These are phyloP conservation scores for Dendropsophus ebraccatus DNA, from an alignment of 2,113 vertebrate species.

Conservation along the genomic window DNA sequence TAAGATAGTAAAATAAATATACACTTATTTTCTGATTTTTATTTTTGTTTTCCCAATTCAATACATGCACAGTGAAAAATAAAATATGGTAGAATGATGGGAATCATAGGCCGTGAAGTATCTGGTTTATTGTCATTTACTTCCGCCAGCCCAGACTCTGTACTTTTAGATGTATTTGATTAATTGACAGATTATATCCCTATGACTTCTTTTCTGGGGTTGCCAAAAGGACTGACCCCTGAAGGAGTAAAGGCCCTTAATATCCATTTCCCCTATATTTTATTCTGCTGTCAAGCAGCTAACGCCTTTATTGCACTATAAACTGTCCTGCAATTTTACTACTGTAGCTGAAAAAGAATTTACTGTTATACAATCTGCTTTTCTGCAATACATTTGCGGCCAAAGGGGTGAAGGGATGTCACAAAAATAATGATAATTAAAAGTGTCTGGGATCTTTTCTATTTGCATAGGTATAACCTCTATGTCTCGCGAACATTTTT, in stretches of 20 bases:
- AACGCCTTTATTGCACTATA: conserved; percentile 60
- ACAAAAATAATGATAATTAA: conserved; percentile 60
- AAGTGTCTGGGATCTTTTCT: conserved; percentile 52
- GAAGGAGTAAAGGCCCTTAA: conserved; percentile 51
- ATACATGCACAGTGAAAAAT: background rate
- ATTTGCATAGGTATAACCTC: conserved; percentile 58
- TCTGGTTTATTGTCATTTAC: conserved; percentile 24
- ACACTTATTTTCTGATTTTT: background rate
- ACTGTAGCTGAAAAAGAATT: conserved; percentile 56
- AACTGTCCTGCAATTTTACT: conserved; percentile 57
- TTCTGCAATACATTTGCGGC: conserved; percentile 54
- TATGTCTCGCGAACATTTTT: conserved; percentile 62
- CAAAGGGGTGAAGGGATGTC: conserved; percentile 53
- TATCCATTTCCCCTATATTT: conserved; percentile 57
- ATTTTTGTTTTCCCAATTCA: background rate
- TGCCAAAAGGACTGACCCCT: conserved; percentile 55
- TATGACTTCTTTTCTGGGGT: conserved; percentile 37
- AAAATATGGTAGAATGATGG: background rate
- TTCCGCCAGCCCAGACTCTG: background rate
- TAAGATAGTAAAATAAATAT: background rate
- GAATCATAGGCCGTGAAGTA: background rate
- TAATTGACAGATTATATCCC: conserved; percentile 56
- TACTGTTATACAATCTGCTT: conserved; percentile 55
- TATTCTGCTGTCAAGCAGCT: conserved; percentile 56
- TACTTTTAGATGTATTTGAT: conserved; percentile 29